Base-by-base conservation (phyloP, 2,113 vertebrate species). In the Myrmecobius fasciatus region DNA sequence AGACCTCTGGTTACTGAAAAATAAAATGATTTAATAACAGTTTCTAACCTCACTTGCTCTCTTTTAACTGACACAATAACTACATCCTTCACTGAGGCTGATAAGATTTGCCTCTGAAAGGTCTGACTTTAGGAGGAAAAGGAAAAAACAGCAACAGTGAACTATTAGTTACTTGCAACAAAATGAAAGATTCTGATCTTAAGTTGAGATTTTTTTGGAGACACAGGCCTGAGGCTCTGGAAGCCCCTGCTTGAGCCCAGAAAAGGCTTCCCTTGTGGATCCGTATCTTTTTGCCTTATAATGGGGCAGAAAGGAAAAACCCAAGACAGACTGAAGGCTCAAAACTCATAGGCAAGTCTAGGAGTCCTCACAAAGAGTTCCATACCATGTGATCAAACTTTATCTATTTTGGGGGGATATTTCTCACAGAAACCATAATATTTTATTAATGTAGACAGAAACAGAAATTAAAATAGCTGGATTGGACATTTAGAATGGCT, bases 41-140 rank as follows among this genome's bases (percentile, higher is more conserved):
- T 83, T 36, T 91, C 95, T 48, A 92, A 8, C 11, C 43, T 1
- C 11, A 46, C 28, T 83, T 83, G 17, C 17, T 83, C 67, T 43
- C 2, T 94, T 96, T 36, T 95, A 91, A 95, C 0, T 91, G 83
- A 92, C 51, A 92, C 31, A 31, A 36, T n/a, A 96, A 93, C n/a
- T 26, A 1, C 7, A 92, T 53, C 25, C 60, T 89, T 95, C 89
- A 91, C 54, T 53, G 0, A n/a, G 17, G 8, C 54, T 31, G 91
- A 93, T 95, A 95, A 56, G 43, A 60, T 0, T 90, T 24, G 53
- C 91, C 94, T 89, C 7, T 43, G 91, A 91, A 93, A 93, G 89
- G 60, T 92, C 56, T 53, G 49, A 90, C 43, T 94, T 94, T 96
- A 92, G 46, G 96, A 94, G 94, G 94, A 94, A 31, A 67, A 91